A percentile compares a stretch with the other conserved stretches of the same genome.
These are phyloP conservation scores for Rhynchopsitta pachyrhyncha DNA, from an alignment of 2,113 vertebrate genomes.

Conservation along the genomic window DNA sequence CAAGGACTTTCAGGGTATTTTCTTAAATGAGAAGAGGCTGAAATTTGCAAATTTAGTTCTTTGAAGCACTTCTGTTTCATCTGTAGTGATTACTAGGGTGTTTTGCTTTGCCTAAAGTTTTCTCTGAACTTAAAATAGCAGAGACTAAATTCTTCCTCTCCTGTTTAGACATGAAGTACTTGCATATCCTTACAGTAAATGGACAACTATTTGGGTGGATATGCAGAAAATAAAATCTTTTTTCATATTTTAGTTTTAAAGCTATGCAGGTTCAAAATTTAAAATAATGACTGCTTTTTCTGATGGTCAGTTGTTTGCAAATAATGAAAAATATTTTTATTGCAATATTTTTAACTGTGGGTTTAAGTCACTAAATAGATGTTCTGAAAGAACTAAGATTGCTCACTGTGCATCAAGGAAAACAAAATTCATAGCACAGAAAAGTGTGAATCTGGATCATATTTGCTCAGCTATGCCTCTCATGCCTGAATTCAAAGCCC, in stretches of 20 bases:
- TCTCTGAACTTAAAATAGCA: constrained; percentile 54
- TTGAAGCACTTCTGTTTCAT: constrained; percentile 54
- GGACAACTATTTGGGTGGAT: neutral
- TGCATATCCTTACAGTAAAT: neutral
- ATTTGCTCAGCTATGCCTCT: constrained; percentile 23
- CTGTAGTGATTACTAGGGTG: constrained; percentile 26
- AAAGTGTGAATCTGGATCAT: constrained; percentile 25
- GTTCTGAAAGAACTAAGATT: neutral
- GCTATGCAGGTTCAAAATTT: neutral
- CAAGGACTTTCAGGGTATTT: constrained; percentile 58
- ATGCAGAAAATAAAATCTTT: neutral
- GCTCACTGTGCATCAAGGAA: neutral
- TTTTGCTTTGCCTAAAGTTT: constrained; percentile 23
- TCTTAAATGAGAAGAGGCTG: constrained; percentile 17
- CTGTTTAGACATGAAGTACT: neutral
- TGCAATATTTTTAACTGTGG: neutral
- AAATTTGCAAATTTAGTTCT: constrained; percentile 46
- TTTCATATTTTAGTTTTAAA: neutral
- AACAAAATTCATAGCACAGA: constrained; percentile 6
- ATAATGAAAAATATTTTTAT: neutral
- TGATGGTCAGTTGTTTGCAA: neutral
- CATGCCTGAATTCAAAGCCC: neutral
- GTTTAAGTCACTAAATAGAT: neutral
- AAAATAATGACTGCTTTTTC: neutral
- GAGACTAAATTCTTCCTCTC: neutral